Base-by-base conservation (phyloP, 2,888 invertebrate genomes). In the Meliscaeva auricollis region DNA sequence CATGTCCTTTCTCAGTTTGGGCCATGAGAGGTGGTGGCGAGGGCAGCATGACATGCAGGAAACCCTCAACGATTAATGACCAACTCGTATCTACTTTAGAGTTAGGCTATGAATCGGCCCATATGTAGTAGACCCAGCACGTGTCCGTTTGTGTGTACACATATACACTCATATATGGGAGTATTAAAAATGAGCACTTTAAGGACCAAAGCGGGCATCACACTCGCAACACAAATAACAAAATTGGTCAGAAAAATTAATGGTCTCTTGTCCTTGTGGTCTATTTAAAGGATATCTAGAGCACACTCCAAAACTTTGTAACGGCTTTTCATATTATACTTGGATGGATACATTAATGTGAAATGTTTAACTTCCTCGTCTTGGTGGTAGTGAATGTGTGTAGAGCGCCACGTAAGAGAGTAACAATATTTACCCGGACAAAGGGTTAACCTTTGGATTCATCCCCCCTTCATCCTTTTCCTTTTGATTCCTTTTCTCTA, bases 211-310 rank as follows among this genome's bases (percentile, higher is more conserved):
- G 48, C 46, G 15, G 9, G 26, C 35, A 50, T 13, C 44, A 20
- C 30, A 35, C 9, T 17, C 20, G 32, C 38, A 41, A 32, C 69
- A 80, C 60, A 46, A 69, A 69, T 66, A 75, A 26, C 64, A 68
- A 68, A 81, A 81, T 76, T 75, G 69, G 70, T 64, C 72, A 68
- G 66, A 82, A 72, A 76, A 82, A 77, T 77, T 54, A 82, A 77
- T 77, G 68, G 70, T 41, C 73, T 62, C 54, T 73, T 72, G 81
- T 82, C 66, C 76, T 72, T 60, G 52, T 72, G 70, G 56, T 44
- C 60, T 80, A 44, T 52, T 72, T 35, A 58, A 78, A 46, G 73
- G 68, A 73, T 69, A 69, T 64, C 69, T 52, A 54, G 54, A 22
- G 46, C 44, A 22, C 32, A n/a, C 58, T 44, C 50, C 11, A 11